Conservation (phyloP, 2,113 vertebrate genomes). For the Clupea harengus region DNA sequence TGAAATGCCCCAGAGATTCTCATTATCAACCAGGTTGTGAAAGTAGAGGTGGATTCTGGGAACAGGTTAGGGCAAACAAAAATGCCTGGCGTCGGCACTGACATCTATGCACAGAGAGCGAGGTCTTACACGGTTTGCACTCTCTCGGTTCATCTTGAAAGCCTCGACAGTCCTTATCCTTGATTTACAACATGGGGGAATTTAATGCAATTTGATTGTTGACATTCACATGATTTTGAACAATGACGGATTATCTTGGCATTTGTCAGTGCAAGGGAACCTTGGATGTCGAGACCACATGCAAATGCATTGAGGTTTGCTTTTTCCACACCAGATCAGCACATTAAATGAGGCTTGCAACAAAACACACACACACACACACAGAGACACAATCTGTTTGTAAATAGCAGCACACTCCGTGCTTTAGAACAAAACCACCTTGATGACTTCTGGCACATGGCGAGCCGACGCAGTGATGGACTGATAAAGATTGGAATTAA, state of each 20-base stretch:
- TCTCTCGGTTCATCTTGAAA: neutral
- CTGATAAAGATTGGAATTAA: slow-evolving; percentile 67
- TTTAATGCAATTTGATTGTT: neutral
- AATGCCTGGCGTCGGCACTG: neutral
- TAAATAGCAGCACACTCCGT: slow-evolving; percentile 37
- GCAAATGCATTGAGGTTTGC: neutral
- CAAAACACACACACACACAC: neutral
- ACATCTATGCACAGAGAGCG: neutral
- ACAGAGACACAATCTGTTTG: slow-evolving; percentile 18
- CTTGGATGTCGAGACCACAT: neutral
- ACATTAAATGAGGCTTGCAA: neutral
- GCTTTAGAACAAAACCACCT: slow-evolving; percentile 33
- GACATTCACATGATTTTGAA: neutral
- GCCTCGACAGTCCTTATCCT: neutral
- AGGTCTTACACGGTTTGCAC: neutral
- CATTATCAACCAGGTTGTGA: neutral
- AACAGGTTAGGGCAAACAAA: neutral
- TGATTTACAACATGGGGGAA: neutral
- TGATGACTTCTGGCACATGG: slow-evolving; percentile 46
- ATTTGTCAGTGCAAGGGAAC: neutral
- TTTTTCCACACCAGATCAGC: neutral
- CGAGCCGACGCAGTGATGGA: slow-evolving; percentile 50
- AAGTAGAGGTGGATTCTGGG: neutral
- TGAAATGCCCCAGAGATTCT: neutral
- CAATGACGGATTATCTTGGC: slow-evolving; percentile 2